Percentiles rank a stretch among this genome's conserved stretches.
Evolutionary conservation across 1,140 invertebrate genomes (phyloP).

Genomic region (Dendroctonus valens): DNA sequence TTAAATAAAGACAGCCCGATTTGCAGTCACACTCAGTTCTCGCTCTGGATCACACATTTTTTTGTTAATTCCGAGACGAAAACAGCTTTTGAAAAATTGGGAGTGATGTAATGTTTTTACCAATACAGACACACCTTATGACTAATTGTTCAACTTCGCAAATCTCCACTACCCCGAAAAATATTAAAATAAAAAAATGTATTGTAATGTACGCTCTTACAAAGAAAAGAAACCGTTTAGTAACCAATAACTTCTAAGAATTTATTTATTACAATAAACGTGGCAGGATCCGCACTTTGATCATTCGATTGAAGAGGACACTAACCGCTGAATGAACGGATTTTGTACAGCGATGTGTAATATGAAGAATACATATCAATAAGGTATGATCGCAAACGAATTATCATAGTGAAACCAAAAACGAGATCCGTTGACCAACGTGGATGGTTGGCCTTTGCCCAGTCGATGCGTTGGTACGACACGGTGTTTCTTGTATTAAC

Average conservation of each 20-base stretch:
- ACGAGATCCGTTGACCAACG: slow-evolving; percentile 34
- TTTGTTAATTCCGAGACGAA: slow-evolving; percentile 1
- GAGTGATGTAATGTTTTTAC: neutral
- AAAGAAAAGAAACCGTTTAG: neutral
- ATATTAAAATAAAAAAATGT: too few relatives aligned
- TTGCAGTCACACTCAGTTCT: slow-evolving; percentile 44
- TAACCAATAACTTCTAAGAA: neutral
- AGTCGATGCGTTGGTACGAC: slow-evolving; percentile 40
- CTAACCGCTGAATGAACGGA: neutral
- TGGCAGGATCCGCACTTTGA: neutral
- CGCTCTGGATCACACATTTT: slow-evolving; percentile 28
- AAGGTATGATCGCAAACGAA: slow-evolving; percentile 2
- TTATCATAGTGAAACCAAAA: slow-evolving; percentile 13
- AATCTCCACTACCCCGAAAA: too few relatives aligned
- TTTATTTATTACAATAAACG: neutral
- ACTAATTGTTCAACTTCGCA: neutral
- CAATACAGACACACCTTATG: slow-evolving; percentile 24
- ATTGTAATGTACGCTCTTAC: neutral
- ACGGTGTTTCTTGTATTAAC: slow-evolving; percentile 43
- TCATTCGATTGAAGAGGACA: neutral
- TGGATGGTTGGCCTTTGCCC: slow-evolving; percentile 40
- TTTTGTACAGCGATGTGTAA: neutral
- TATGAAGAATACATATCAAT: slow-evolving; percentile 1
- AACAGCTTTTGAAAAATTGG: slow-evolving; percentile 13
- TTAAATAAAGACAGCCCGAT: slow-evolving; percentile 49